Evolutionary conservation across 2,113 vertebrate genomes (phyloP), one percentile per base, ranked within the genome.

Genomic region (Leucoraja erinaceus): DNA sequence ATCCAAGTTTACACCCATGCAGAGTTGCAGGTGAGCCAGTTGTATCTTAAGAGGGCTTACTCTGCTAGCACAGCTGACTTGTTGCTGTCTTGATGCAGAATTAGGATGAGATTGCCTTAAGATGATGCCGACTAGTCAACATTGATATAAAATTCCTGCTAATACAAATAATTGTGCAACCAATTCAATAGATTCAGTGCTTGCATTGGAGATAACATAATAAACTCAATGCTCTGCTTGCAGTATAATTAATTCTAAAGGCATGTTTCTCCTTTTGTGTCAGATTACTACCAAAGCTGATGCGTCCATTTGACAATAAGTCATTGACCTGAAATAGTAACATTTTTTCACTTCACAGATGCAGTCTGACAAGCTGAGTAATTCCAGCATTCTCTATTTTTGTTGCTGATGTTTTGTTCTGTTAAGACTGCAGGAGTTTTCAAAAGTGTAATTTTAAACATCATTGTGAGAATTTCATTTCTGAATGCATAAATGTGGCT

Each of bases 21-120:
- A 88, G 83, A 61, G 14, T 61, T 86, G 81, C 11, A 59, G 12
- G 22, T 86, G 47, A 86, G 56, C 54, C 54, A n/a, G 81, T 88
- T n/a, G 38, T 59, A 61, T 14, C 22, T 84, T 61, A 14, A 77
- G 31, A n/a, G 8, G 59, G 56, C 61, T 3, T 63, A 20, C 28
- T 88, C 59, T 31, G 59, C n/a, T 31, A 61, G 59, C 12, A 88
- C 59, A 8, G n/a, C 83, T 66, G 83, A 88, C 5, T 88, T 61
- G 14, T 66, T 31, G 63, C 59, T 88, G 47, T 5, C 59, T 63
- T n/a, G 0, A 31, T 88, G 1, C 28, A 88, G 28, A n/a, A n/a
- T 86, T 86, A n/a, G 56, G 83, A 63, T 86, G n/a, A 86, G 83
- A 61, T 63, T 63, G n/a, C 59, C 83, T 88, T 63, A n/a, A 4